Evolutionary conservation across 2,888 invertebrate genomes (phyloP).

Genomic region (Calameuta filiformis): DNA sequence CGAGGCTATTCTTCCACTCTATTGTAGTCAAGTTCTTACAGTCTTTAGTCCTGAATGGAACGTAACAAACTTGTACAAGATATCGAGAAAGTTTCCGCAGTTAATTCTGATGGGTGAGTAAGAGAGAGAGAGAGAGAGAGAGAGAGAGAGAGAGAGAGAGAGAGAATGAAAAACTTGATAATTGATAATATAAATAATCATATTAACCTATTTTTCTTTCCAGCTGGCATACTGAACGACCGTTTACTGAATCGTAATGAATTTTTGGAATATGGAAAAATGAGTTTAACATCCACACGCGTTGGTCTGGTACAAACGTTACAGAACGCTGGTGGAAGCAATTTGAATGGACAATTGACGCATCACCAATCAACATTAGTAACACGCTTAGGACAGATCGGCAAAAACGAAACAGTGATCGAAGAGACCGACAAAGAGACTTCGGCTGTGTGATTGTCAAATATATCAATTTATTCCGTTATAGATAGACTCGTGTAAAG

Average conservation of each 20-base stretch:
- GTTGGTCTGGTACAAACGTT: constrained; percentile 77
- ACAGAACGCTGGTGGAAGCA: constrained; percentile 74
- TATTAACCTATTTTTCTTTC: constrained; percentile 36
- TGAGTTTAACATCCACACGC: constrained; percentile 75
- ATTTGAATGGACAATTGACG: constrained; percentile 75
- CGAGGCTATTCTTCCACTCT: constrained; percentile 74
- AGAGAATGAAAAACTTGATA: not conserved
- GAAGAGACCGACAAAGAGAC: constrained; percentile 43
- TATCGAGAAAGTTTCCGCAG: constrained; percentile 78
- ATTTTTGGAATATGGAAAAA: constrained; percentile 73
- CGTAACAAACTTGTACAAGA: constrained; percentile 72
- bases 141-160: not conserved
- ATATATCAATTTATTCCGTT: constrained; percentile 51
- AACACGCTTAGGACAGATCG: constrained; percentile 71
- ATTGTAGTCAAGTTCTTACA: constrained; percentile 73
- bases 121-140: not conserved
- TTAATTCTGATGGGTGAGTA: constrained; percentile 75
- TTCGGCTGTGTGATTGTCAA: constrained; percentile 45
- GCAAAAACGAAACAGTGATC: constrained; percentile 40
- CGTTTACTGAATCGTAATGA: constrained; percentile 77
- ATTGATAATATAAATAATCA: not conserved
- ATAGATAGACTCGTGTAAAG: constrained; percentile 51
- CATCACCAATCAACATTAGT: constrained; percentile 77
- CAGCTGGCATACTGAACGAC: constrained; percentile 81
- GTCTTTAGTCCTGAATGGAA: constrained; percentile 79